Evolutionary conservation across 2,113 vertebrate species (phyloP), one percentile per base, ranked within the genome.

Genomic region (Cephalopholis sonnerati): DNA sequence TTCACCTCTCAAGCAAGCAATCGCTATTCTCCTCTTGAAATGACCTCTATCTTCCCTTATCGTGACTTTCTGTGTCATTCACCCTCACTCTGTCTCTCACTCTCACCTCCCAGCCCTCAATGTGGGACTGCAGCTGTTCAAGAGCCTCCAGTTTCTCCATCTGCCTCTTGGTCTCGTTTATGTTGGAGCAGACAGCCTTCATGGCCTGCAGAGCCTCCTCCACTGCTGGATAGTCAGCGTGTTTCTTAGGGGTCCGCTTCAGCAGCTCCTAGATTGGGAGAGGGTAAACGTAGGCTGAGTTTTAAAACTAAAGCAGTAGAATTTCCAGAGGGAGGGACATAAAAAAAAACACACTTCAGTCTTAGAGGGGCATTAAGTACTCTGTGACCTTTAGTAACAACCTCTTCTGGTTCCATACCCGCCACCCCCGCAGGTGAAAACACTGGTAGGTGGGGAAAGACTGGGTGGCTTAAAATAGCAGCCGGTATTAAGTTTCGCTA

Each of bases 161-260:
- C 94, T 99, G 98, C 85, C 98, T 96, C 95, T 99, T 99, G 90
- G 98, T 99, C 95, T 99, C 98, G 0, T 99, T 99, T 95, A 99
- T 99, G 92, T 99, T 99, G 92, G 97, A 97, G 93, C 98, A 99
- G 59, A 99, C 98, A 0, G 97, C 95, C 95, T 99, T 99, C 98
- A 99, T 99, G 82, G 96, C 97, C 93, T 98, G 98, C 91, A 99
- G 93, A 29, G 98, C 98, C 0, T 96, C 97, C 84, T 98, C 97
- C 50, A 99, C 97, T 0, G 97, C 97, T 0, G 97, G 96, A 89
- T 99, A 97, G 92, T 99, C 98, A 0, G 95, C 91, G 48, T 99
- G 98, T 92, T 98, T 99, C 74, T 96, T 97, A 0, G 98, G 96
- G 62, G 98, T 99, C 86, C 98, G 96, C 94, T 99, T 99, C 79